Percentiles rank a stretch among this genome's conserved stretches.
Conservation (phyloP, 2,797 vertebrate genomes). For the Hyperoplus immaculatus region DNA sequence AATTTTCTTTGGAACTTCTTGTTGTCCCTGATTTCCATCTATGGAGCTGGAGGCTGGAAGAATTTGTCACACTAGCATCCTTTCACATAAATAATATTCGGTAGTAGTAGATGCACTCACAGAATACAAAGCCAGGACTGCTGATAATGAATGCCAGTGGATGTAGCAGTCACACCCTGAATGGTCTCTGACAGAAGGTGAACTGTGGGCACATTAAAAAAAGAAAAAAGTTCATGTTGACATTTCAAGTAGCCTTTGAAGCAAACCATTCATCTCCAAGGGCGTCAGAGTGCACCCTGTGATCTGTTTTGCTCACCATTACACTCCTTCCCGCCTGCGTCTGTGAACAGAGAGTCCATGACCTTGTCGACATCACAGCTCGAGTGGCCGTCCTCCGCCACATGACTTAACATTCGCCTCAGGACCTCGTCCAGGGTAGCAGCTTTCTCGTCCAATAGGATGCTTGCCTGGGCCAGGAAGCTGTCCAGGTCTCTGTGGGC, state of each 20-base stretch:
- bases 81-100: neutral
- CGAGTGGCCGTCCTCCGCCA: slow-evolving; percentile 84
- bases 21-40: too few species aligned
- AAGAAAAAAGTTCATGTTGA: neutral
- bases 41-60: neutral
- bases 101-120: slow-evolving; percentile 83
- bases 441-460: slow-evolving; percentile 91
- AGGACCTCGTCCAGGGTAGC: slow-evolving; percentile 92
- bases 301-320: slow-evolving; percentile 81
- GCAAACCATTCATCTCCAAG: neutral
- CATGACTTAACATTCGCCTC: slow-evolving; percentile 88
- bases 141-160: slow-evolving; percentile 92
- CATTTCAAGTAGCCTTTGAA: neutral
- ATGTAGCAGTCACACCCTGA: slow-evolving; percentile 92
- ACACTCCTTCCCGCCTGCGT: slow-evolving; percentile 87
- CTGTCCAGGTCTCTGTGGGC: slow-evolving; percentile 91
- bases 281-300: neutral
- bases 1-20: neutral
- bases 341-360: slow-evolving; percentile 93
- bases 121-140: slow-evolving; percentile 97
- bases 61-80: neutral
- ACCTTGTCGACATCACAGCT: slow-evolving; percentile 88
- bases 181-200: slow-evolving; percentile 94
- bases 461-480: slow-evolving; percentile 91
- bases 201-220: slow-evolving; percentile 79